phyloP scores from a whole-genome alignment of 1,140 invertebrate genomes.

The Limonius californicus region DNA sequence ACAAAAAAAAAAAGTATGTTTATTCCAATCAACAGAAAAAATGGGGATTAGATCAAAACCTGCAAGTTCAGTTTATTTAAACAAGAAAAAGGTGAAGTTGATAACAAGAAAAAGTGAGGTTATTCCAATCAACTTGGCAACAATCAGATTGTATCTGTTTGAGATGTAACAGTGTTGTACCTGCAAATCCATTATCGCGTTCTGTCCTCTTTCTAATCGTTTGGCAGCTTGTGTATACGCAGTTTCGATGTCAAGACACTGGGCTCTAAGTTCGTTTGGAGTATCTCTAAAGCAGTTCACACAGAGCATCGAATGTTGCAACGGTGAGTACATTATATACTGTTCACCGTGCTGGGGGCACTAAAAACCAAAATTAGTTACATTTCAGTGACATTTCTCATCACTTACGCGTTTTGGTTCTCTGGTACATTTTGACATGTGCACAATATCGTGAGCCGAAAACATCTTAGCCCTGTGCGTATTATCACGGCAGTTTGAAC shows the following conservation, averaged over 20 bases:
- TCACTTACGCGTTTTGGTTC: slow-evolving; percentile 58
- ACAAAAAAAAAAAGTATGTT: too few species aligned
- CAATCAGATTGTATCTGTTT: too few species aligned
- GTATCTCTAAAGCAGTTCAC: slow-evolving; percentile 68
- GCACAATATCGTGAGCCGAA: slow-evolving; percentile 65
- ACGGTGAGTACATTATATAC: slow-evolving; percentile 68
- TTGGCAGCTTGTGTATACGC: slow-evolving; percentile 66
- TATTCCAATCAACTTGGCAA: too few species aligned
- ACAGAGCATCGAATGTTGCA: slow-evolving; percentile 64
- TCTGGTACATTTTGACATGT: slow-evolving; percentile 65
- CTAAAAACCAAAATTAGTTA: slow-evolving; percentile 42
- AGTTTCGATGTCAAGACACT: slow-evolving; percentile 68
- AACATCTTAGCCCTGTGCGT: slow-evolving; percentile 74
- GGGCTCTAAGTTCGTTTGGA: slow-evolving; percentile 58
- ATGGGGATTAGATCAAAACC: too few species aligned
- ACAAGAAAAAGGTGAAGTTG: too few species aligned
- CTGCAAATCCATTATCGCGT: slow-evolving; percentile 42
- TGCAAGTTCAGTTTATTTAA: too few species aligned
- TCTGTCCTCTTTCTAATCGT: slow-evolving; percentile 58
- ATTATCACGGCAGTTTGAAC: slow-evolving; percentile 63
- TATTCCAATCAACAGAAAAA: too few species aligned
- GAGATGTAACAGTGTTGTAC: not conserved
- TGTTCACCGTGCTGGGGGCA: slow-evolving; percentile 65
- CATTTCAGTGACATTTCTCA: not conserved
- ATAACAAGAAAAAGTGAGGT: too few species aligned